Evolutionary conservation across 2,797 vertebrate species (phyloP).

Genomic region (Pangasius mekongensis): DNA sequence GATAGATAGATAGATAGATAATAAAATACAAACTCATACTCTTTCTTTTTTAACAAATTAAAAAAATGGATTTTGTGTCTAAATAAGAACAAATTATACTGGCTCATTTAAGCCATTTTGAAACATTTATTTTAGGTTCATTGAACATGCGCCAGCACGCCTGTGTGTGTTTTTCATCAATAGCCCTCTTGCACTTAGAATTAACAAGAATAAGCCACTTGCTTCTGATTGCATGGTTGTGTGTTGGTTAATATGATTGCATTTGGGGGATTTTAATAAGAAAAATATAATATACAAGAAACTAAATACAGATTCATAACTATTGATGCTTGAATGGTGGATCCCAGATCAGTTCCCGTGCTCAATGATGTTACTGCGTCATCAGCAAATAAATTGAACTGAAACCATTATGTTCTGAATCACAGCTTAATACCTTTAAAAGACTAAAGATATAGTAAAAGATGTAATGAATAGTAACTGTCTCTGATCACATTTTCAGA

Average conservation of each 20-base stretch:
- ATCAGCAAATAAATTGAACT: neutral
- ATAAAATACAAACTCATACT: neutral
- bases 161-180: slow-evolving; percentile 1
- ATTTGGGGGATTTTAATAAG: slow-evolving; percentile 6
- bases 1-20: neutral
- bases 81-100: slow-evolving; percentile 56
- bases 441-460: neutral
- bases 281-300: neutral
- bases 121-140: slow-evolving; percentile 63
- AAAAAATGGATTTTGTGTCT: slow-evolving; percentile 34
- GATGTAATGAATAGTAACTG: too few species aligned
- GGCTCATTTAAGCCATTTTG: slow-evolving; percentile 59
- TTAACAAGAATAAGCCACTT: slow-evolving; percentile 33
- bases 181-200: slow-evolving; percentile 13
- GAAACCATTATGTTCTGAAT: neutral
- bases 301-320: slow-evolving; percentile 15
- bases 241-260: neutral
- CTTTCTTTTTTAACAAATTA: neutral
- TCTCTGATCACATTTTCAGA: neutral
- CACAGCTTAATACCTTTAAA: neutral
- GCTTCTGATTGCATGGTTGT: neutral
- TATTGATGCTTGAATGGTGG: neutral
- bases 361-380: neutral
- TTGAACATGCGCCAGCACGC: slow-evolving; percentile 45
- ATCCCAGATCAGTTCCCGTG: neutral